phyloP scores from a whole-genome alignment of 2,113 vertebrate genomes.

The Onychorhynchus coronatus region DNA sequence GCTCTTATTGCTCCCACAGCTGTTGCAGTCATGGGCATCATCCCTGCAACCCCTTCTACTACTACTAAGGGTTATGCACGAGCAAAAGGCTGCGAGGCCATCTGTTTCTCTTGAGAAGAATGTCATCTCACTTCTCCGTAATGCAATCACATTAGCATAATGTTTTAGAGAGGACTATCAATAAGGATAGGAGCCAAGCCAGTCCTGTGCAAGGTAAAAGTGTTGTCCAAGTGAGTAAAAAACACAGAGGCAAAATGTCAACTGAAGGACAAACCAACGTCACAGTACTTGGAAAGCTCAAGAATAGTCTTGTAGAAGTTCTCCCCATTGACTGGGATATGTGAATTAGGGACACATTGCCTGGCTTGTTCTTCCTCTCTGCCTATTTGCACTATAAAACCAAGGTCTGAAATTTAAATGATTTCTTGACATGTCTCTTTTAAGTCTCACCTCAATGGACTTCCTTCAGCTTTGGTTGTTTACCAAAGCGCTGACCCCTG shows the following conservation, averaged over 20 bases:
- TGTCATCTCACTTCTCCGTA: not conserved
- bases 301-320: not conserved
- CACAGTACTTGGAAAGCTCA: not conserved
- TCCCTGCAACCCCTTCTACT: not conserved
- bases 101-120: not conserved
- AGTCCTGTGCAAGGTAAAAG: not conserved
- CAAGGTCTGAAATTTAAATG: not conserved
- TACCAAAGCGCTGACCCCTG: not conserved
- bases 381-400: not conserved
- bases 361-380: not conserved
- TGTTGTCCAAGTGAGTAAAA: not conserved
- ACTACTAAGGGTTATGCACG: not conserved
- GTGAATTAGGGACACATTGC: not conserved
- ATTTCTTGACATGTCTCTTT: not conserved
- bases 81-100: not conserved
- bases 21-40: not conserved
- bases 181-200: not conserved
- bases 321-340: not conserved
- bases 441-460: constrained; percentile 4
- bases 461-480: not conserved
- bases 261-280: not conserved
- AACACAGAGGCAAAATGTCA: not conserved
- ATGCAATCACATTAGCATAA: not conserved
- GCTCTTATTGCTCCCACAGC: not conserved
- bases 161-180: not conserved